Conservation (phyloP, 1,140 invertebrate genomes). For the Papilio xuthus region DNA sequence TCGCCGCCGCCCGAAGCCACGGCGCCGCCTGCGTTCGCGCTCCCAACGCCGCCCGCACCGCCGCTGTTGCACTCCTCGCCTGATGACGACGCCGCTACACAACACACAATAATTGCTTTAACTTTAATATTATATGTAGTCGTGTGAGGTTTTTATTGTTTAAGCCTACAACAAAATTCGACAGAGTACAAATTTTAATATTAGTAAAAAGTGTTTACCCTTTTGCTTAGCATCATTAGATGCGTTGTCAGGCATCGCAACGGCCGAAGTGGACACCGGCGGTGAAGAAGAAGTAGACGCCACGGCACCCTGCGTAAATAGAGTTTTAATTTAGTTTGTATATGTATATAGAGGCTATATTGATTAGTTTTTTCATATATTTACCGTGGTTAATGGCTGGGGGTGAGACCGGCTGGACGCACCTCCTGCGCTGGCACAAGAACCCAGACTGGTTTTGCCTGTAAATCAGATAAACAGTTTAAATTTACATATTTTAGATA, state of each 20-base stretch:
- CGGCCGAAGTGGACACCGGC: constrained; percentile 71
- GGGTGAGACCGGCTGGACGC: constrained; percentile 77
- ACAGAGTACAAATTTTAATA: neutral
- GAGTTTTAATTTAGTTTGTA: constrained; percentile 34
- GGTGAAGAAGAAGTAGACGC: constrained; percentile 79
- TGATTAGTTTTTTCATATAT: constrained; percentile 24
- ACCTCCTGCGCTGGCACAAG: constrained; percentile 80
- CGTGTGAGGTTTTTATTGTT: no score
- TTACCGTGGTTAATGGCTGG: constrained; percentile 75
- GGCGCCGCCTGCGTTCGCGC: constrained; percentile 44
- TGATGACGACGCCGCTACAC: constrained; percentile 53
- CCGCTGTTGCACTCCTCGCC: constrained; percentile 63
- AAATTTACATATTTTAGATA: neutral
- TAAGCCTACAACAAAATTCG: neutral
- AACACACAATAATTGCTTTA: no score
- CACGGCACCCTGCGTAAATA: constrained; percentile 68
- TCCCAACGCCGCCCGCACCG: constrained; percentile 44
- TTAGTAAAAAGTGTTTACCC: constrained; percentile 66
- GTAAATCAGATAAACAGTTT: constrained; percentile 28
- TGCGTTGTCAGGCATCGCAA: constrained; percentile 75
- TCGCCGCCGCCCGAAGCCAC: constrained; percentile 64
- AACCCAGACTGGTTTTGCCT: constrained; percentile 82
- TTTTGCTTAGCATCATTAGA: constrained; percentile 75
- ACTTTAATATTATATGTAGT: no score
- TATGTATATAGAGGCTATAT: neutral